Conservation (phyloP, 2,113 vertebrate genomes). For the Dolichallabes microphthalmus region DNA sequence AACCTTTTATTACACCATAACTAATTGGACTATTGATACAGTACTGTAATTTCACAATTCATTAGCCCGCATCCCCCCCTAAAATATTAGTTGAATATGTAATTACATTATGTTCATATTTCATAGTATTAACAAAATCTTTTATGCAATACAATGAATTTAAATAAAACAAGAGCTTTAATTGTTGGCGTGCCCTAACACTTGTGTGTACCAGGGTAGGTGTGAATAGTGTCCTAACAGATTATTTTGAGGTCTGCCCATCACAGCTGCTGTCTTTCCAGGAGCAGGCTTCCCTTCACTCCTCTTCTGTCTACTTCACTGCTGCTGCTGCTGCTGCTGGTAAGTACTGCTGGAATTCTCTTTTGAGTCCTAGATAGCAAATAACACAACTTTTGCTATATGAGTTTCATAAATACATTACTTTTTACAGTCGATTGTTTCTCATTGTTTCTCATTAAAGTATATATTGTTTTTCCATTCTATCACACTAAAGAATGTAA, state of each 20-base stretch:
- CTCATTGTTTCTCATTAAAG: neutral
- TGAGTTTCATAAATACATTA: neutral
- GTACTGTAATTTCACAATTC: neutral
- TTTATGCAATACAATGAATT: neutral
- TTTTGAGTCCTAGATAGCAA: conserved; percentile 13
- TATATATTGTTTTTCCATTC: neutral
- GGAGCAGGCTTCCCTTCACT: conserved; percentile 63
- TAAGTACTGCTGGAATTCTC: conserved; percentile 65
- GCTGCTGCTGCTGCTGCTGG: conserved; percentile 66
- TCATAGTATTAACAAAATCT: neutral
- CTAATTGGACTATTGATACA: neutral
- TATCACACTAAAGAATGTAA: neutral
- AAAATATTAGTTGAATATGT: neutral
- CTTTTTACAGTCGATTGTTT: conserved; percentile 7
- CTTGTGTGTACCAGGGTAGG: conserved; percentile 50
- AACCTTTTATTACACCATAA: neutral
- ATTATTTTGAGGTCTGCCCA: conserved; percentile 77
- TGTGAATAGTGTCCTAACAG: conserved; percentile 55
- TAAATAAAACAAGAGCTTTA: neutral
- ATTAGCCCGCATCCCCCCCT: neutral
- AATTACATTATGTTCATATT: neutral
- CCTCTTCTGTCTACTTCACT: conserved; percentile 60
- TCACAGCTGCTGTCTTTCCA: conserved; percentile 73
- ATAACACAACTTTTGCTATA: neutral
- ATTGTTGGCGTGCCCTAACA: neutral